These are phyloP conservation scores for Hippocampus barbouri DNA, from an alignment of 2,113 vertebrate genomes.

Conservation along the genomic window DNA sequence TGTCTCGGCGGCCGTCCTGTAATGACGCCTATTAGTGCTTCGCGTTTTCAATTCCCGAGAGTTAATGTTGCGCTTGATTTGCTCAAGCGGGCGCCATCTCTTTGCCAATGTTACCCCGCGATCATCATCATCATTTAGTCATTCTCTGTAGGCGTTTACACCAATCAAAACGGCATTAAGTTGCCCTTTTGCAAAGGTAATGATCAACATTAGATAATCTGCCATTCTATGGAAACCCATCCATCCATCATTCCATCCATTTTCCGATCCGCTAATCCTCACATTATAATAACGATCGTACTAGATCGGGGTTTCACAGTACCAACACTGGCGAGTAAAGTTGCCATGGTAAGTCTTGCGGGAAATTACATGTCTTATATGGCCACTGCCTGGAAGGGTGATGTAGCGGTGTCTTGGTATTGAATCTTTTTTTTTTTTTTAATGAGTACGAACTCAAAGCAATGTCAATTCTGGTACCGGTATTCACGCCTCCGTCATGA, in stretches of 20 bases:
- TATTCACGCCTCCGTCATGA: too few relatives aligned
- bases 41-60: slow-evolving; percentile 45
- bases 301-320: background rate
- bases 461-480: too few relatives aligned
- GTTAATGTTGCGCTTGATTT: slow-evolving; percentile 52
- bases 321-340: background rate
- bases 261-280: background rate
- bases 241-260: too few relatives aligned
- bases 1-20: slow-evolving; percentile 21
- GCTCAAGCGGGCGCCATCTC: slow-evolving; percentile 19
- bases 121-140: slow-evolving; percentile 9
- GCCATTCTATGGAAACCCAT: background rate
- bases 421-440: too few relatives aligned
- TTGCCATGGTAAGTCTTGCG: background rate
- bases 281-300: background rate
- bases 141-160: slow-evolving; percentile 9
- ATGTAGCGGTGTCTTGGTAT: background rate
- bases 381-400: background rate
- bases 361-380: background rate
- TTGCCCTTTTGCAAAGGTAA: background rate
- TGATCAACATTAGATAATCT: background rate
- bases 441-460: too few relatives aligned
- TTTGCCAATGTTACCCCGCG: slow-evolving; percentile 28
- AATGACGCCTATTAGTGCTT: slow-evolving; percentile 59
- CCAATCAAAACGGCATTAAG: slow-evolving; percentile 14